These are phyloP conservation scores for Remorina albescens DNA, from an alignment of 2,797 vertebrate genomes.

Conservation along the genomic window DNA sequence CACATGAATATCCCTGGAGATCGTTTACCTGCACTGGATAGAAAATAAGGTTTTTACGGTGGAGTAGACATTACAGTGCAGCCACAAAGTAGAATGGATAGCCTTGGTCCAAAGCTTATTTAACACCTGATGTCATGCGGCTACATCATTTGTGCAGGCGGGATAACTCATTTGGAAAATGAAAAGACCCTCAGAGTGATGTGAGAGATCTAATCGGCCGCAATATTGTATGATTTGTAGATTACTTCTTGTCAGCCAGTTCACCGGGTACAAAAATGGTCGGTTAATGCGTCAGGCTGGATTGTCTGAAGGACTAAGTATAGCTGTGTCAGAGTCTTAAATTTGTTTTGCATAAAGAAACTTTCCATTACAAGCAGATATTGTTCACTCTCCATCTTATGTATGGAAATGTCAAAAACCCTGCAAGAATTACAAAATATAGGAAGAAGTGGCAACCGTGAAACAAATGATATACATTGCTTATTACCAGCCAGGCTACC, in stretches of 20 bases:
- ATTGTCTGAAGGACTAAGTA: constrained; percentile 46
- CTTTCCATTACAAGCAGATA: constrained; percentile 50
- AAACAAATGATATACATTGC: constrained; percentile 45
- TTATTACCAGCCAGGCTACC: constrained; percentile 9
- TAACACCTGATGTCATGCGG: constrained; percentile 84
- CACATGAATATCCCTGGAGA: constrained; percentile 74
- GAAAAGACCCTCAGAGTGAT: constrained; percentile 79
- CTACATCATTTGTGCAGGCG: constrained; percentile 79
- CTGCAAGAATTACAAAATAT: constrained; percentile 20
- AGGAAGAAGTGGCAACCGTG: constrained; percentile 2
- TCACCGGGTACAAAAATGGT: constrained; percentile 55
- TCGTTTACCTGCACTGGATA: constrained; percentile 76
- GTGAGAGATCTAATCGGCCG: constrained; percentile 73
- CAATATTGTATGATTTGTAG: constrained; percentile 62
- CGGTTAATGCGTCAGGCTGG: constrained; percentile 59
- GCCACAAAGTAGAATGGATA: constrained; percentile 82
- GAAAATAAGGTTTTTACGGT: constrained; percentile 82
- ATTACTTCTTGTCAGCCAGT: constrained; percentile 71
- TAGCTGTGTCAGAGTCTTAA: constrained; percentile 21
- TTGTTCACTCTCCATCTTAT: constrained; percentile 35
- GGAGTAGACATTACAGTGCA: constrained; percentile 74
- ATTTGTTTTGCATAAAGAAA: constrained; percentile 53
- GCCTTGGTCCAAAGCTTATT: constrained; percentile 81
- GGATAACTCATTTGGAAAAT: constrained; percentile 85
- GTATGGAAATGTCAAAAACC: constrained; percentile 24